Conservation (phyloP, 2,888 invertebrate species). For the Apocheima hispidaria region DNA sequence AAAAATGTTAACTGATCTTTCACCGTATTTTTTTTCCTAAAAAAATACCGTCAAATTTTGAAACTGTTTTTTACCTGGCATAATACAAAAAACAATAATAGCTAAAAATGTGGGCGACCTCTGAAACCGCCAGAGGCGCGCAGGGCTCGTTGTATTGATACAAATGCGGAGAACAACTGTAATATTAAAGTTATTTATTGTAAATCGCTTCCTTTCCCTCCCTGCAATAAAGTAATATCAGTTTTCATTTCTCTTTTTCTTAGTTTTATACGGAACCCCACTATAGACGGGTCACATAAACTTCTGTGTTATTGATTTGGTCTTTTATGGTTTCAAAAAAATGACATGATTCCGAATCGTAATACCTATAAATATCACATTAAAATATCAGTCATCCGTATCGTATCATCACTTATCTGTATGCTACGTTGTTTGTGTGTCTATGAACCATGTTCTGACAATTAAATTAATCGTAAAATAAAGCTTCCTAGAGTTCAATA, state of each 20-base stretch:
- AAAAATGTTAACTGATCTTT: too few species aligned
- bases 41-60: neutral
- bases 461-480: too few species aligned
- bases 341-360: too few species aligned
- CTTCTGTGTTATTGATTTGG: slow-evolving; percentile 10
- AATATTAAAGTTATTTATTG: slow-evolving; percentile 85
- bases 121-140: slow-evolving; percentile 76
- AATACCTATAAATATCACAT: too few species aligned
- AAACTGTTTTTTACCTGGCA: neutral
- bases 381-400: too few species aligned
- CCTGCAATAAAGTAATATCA: slow-evolving; percentile 66
- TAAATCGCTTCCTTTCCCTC: slow-evolving; percentile 78
- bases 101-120: slow-evolving; percentile 59
- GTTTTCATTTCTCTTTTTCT: slow-evolving; percentile 35
- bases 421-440: too few species aligned
- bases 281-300: slow-evolving; percentile 13
- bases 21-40: too few species aligned
- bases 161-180: slow-evolving; percentile 80
- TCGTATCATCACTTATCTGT: too few species aligned
- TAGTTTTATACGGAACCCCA: slow-evolving; percentile 30
- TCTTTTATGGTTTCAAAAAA: neutral
- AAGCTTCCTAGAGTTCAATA: too few species aligned
- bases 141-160: slow-evolving; percentile 79
- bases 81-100: slow-evolving; percentile 12
- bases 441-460: too few species aligned